Conservation (phyloP, 2,888 invertebrate species). For the Drosophila prostipennis region DNA sequence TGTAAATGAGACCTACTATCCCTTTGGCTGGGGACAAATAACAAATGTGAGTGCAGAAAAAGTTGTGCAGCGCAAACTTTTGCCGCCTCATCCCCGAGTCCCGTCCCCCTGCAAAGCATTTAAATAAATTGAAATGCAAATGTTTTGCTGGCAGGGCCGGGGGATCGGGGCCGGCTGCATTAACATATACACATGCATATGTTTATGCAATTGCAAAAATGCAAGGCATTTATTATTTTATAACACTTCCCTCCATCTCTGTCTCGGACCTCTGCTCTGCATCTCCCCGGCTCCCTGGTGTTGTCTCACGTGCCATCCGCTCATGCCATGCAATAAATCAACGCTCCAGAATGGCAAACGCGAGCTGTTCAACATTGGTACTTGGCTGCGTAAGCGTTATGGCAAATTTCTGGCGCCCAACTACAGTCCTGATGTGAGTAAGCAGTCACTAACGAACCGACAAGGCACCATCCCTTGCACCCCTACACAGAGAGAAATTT, state of each 20-base stretch:
- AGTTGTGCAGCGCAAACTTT: conserved; percentile 66
- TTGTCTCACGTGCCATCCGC: conserved; percentile 72
- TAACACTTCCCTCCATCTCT: conserved; percentile 61
- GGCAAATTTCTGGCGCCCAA: conserved; percentile 86
- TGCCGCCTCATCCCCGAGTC: conserved; percentile 24
- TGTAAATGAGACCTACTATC: conserved; percentile 88
- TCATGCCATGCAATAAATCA: conserved; percentile 78
- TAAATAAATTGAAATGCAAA: conserved; percentile 81
- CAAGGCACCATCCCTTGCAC: conserved; percentile 16
- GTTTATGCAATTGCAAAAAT: conserved; percentile 79
- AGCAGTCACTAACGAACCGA: conserved; percentile 66
- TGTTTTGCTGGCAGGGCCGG: conserved; percentile 44
- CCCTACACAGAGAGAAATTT: conserved; percentile 29
- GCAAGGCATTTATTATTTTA: conserved; percentile 80
- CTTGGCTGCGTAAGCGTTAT: conserved; percentile 88
- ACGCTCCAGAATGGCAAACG: conserved; percentile 87
- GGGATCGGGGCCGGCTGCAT: conserved; percentile 52
- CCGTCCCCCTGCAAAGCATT: conserved; percentile 58
- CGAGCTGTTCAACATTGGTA: conserved; percentile 88
- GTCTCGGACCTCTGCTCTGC: conserved; percentile 11
- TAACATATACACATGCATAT: conserved; percentile 79
- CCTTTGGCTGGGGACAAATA: conserved; percentile 92
- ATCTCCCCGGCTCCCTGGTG: conserved; percentile 31
- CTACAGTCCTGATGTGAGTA: conserved; percentile 85
- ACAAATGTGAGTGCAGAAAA: conserved; percentile 87